Conservation (phyloP, 2,888 invertebrate genomes). For the Linnaemya vulpina region DNA sequence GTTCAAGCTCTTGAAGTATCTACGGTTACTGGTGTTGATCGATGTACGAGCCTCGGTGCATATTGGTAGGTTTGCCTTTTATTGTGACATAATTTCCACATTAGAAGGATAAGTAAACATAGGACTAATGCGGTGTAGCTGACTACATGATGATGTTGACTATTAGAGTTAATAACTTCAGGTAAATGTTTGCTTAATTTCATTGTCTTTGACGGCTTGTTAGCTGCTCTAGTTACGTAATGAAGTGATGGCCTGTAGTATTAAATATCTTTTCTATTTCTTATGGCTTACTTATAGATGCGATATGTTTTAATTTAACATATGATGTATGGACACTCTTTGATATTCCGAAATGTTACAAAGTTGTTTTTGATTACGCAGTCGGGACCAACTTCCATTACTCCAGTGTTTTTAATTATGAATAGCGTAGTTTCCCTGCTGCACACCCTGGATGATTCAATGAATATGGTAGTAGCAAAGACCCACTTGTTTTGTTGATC, state of each 20-base stretch:
- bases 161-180: not conserved
- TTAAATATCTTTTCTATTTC: not conserved
- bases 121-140: not conserved
- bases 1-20: not conserved
- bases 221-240: not conserved
- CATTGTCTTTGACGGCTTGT: conserved; percentile 2
- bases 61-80: not conserved
- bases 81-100: not conserved
- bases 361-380: conserved; percentile 9
- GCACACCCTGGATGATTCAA: not conserved
- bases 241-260: conserved; percentile 1
- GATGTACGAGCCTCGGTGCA: not conserved
- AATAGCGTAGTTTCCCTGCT: conserved; percentile 4
- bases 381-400: conserved; percentile 14
- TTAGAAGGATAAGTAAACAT: not conserved
- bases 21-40: not conserved
- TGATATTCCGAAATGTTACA: not conserved
- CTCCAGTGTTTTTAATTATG: conserved; percentile 1
- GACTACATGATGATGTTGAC: not conserved
- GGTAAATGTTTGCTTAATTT: conserved; percentile 4
- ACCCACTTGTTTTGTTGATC: not conserved
- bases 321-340: no score
- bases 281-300: no score
- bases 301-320: no score
- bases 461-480: conserved; percentile 7